Evolutionary conservation across 2,888 invertebrate genomes (phyloP), one percentile per base, ranked within the genome.

Genomic region (Drosophila pseudotalamancana): DNA sequence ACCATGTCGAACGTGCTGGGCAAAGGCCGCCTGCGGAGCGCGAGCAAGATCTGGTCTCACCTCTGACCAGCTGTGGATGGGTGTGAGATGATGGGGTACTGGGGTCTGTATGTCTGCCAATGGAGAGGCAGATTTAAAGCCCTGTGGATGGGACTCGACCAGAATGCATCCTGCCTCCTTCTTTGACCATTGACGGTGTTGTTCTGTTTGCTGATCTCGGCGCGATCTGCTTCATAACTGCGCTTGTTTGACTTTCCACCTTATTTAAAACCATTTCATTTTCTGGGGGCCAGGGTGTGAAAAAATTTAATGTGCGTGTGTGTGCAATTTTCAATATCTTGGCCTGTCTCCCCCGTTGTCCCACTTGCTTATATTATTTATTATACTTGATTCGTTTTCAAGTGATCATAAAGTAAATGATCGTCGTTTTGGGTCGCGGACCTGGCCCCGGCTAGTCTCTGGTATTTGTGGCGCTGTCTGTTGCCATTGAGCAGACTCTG

Each of bases 281-380:
- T 89, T 89, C 89, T 89, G 87, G 88, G 83, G 90, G 90, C 90
- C 89, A 89, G 88, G 90, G 90, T 90, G 91, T 90, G 90, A 90
- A 90, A 90, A 90, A 90, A 91, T 90, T 90, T 90, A 90, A 90
- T 89, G 89, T 89, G 29, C 43, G 49, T 64, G 42, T 62, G 50
- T 60, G 62, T 53, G 87, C 88, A 89, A 90, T 90, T 90, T 90
- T 89, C 90, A 88, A 88, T 90, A 89, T 89, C 83, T 77, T 67
- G 77, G 77, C 66, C 81, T 64, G 62, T 65, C 61, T 59, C 23
- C 31, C 56, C 54, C 31, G 40, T 6, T 14, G 40, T n/a, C 21
- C 35, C 61, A 46, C 23, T 49, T 35, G 37, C 49, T 71, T 76
- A 86, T 89, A 90, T 90, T 90, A 90, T 90, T 91, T 90, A 91